phyloP scores from a whole-genome alignment of 1,140 invertebrate genomes.

The Drosophila simulans region DNA sequence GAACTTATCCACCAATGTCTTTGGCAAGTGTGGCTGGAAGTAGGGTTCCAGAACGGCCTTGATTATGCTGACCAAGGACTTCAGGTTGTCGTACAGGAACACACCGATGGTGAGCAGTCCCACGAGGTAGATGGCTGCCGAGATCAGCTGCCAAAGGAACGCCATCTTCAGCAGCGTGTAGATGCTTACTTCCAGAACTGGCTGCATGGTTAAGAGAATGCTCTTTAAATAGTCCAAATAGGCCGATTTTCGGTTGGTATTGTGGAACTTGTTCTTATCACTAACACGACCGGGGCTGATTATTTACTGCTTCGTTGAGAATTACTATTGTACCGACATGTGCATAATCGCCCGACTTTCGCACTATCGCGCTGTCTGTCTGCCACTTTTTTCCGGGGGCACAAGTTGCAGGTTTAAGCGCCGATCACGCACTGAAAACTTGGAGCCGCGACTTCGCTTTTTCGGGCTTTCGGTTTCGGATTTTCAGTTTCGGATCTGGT shows the following conservation, averaged over 20 bases:
- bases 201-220: slow-evolving; percentile 61
- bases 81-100: slow-evolving; percentile 85
- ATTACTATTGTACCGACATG: neutral
- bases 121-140: slow-evolving; percentile 70
- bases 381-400: slow-evolving; percentile 22
- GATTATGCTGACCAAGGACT: slow-evolving; percentile 85
- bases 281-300: slow-evolving; percentile 17
- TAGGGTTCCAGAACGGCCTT: slow-evolving; percentile 86
- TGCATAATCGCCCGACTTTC: slow-evolving; percentile 15
- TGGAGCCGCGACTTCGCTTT: slow-evolving; percentile 27
- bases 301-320: slow-evolving; percentile 9
- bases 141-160: slow-evolving; percentile 72
- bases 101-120: slow-evolving; percentile 84
- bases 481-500: slow-evolving; percentile 36
- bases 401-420: slow-evolving; percentile 67
- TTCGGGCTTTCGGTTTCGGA: slow-evolving; percentile 21
- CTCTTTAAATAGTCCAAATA: slow-evolving; percentile 21
- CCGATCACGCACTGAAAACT: slow-evolving; percentile 70
- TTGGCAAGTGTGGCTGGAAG: slow-evolving; percentile 86
- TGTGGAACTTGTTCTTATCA: slow-evolving; percentile 38
- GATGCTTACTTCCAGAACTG: slow-evolving; percentile 63
- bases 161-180: slow-evolving; percentile 73
- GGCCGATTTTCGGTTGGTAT: slow-evolving; percentile 6
- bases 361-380: slow-evolving; percentile 27
- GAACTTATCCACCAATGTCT: slow-evolving; percentile 85